Conservation (phyloP, 1,140 invertebrate genomes). For the Trachymyrmex septentrionalis region DNA sequence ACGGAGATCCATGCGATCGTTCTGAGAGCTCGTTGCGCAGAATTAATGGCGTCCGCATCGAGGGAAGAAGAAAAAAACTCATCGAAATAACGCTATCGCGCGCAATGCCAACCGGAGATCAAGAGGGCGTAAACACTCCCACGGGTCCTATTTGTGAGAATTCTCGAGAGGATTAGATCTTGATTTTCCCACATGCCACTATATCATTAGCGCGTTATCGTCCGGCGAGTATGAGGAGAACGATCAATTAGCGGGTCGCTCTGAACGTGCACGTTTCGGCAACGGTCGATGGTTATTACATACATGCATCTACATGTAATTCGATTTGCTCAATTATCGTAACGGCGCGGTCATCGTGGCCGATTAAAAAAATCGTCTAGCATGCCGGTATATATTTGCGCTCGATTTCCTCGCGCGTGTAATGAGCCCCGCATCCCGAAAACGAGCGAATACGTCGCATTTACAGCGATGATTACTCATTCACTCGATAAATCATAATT, state of each 20-base stretch:
- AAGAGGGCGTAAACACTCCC: not conserved
- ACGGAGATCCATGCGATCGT: slow-evolving; percentile 7
- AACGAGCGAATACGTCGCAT: not conserved
- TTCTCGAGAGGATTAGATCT: slow-evolving; percentile 39
- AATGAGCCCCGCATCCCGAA: slow-evolving; percentile 19
- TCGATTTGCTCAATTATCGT: slow-evolving; percentile 54
- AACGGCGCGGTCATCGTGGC: not conserved
- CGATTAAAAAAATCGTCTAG: slow-evolving; percentile 29
- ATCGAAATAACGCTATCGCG: slow-evolving; percentile 24
- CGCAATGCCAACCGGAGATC: not conserved
- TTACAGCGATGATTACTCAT: slow-evolving; percentile 53
- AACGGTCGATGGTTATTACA: slow-evolving; percentile 46
- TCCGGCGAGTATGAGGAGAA: slow-evolving; percentile 17
- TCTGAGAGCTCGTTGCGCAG: too few relatives aligned
- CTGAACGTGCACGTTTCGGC: not conserved
- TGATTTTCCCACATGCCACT: slow-evolving; percentile 61
- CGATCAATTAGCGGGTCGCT: slow-evolving; percentile 43
- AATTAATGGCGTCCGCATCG: slow-evolving; percentile 17
- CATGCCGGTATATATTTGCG: not conserved
- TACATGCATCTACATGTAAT: slow-evolving; percentile 13
- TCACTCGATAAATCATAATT: slow-evolving; percentile 64
- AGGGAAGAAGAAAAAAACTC: not conserved
- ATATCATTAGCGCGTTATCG: slow-evolving; percentile 62
- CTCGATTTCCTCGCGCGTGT: slow-evolving; percentile 6
- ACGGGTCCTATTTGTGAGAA: slow-evolving; percentile 41